Conservation (phyloP, 2,113 vertebrate species). For the Girardinichthys multiradiatus region DNA sequence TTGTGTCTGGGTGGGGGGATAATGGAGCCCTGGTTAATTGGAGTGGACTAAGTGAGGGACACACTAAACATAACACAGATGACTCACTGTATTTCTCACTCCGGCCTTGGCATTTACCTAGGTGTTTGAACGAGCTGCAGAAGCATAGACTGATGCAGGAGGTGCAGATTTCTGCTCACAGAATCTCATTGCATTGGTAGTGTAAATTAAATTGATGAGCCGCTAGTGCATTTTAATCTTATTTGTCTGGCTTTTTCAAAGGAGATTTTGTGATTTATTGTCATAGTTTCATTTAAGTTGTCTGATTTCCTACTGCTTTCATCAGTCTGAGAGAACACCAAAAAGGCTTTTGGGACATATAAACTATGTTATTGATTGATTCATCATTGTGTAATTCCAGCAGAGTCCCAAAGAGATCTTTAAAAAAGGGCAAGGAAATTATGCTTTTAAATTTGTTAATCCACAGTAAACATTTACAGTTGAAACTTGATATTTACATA, state of each 20-base stretch:
- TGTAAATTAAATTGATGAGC: not conserved
- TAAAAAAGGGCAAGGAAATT: not conserved
- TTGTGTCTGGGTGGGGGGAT: constrained; percentile 25
- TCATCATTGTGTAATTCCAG: constrained; percentile 15
- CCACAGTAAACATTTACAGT: not conserved
- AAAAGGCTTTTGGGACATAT: constrained; percentile 25
- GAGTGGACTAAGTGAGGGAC: constrained; percentile 61
- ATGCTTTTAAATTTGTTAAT: not conserved
- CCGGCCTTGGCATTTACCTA: constrained; percentile 26
- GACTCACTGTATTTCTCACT: constrained; percentile 47
- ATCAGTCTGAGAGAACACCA: not conserved
- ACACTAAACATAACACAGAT: constrained; percentile 51
- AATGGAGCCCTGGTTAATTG: constrained; percentile 64
- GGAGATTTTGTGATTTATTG: not conserved
- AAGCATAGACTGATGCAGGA: not conserved
- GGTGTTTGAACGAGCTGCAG: constrained; percentile 18
- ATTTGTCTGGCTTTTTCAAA: not conserved
- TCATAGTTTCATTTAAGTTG: not conserved
- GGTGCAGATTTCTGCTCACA: constrained; percentile 3
- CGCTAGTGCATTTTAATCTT: not conserved
- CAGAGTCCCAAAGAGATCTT: not conserved
- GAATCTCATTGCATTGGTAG: not conserved
- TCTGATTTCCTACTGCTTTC: constrained; percentile 12
- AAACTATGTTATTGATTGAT: constrained; percentile 35
- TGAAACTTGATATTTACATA: not conserved